Base-by-base conservation (phyloP, 64 coral and sea anemone species). In the Montipora efflorescens region DNA sequence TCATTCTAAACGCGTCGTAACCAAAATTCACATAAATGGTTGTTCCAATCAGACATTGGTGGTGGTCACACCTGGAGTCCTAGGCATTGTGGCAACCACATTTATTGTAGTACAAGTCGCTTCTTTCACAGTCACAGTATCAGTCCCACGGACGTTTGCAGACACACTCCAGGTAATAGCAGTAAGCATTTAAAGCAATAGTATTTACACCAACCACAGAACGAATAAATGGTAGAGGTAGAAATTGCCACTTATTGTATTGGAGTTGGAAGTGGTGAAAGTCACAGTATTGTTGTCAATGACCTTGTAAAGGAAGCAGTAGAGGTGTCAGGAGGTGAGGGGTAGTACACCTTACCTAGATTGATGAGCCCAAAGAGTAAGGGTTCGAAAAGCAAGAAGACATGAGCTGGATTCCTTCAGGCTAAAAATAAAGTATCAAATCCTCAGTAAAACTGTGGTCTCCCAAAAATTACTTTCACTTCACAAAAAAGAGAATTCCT, bases 361-460 rank as follows among this genome's bases (percentile, higher is more conserved):
- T 83, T 95, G 92, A 61, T 36, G 81, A 43, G 94, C 80, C 97
- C 97, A 98, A 47, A 95, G 68, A 59, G 94, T 94, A 9, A 98
- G 83, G 43, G 93, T 87, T 23, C 91, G 64, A 48, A 95, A 95
- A 21, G 97, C 75, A 82, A 90, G 61, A 53, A 98, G 44, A 47
- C 53, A 89, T 91, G 80, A 90, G 76, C 88, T 95, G 7, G 91
- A 89, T 18, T 98, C 97, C 88, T 95, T 98, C 14, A 95, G 67
- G 8, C 97, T 98, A 67, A 75, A 93, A 93, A 22, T 48, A 4
- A 8, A 78, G 47, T 13, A 49, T 13, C 15, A 48, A 19, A 78
- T 4, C 0, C 3, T 50, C 47, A 89, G 1, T 59, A 7, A 16
- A 16, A 64, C 52, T 55, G 10, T 10, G 10, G 52, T 10, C 52